Evolutionary conservation across 2,888 invertebrate genomes (phyloP), one percentile per base, ranked within the genome.

Genomic region (Noctua janthe): DNA sequence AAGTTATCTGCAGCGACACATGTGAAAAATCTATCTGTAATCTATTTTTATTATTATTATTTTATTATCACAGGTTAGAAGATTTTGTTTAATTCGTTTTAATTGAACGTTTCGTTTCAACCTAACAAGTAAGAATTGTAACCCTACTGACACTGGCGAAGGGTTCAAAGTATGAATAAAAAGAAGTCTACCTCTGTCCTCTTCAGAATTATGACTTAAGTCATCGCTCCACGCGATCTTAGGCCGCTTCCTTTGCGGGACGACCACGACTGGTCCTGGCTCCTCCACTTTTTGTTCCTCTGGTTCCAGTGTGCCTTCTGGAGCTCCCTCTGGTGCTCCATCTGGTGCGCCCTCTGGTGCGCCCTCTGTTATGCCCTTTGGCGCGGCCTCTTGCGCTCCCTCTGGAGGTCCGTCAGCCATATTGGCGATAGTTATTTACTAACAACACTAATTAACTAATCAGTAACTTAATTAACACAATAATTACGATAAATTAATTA

Each of bases 221-320:
- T 97, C 97, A 81, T 97, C 97, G 75, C 97, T 97, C 97, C 97
- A 97, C 1, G 96, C 92, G 3, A 96, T 93, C 92, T 96, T 97
- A 3, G 87, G 83, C 74, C 94, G 91, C 75, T 91, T 94, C 4
- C 0, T 7, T 7, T 6, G 7, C 29, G 11, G 6, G 20, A 47
- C 17, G 0, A 35, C 3, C 2, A 29, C 29, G 0, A 29, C 13
- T 56, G 47, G n/a, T 47, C 47, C 69, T 17, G n/a, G 20, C 23
- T 49, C 17, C 35, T n/a, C 10, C 4, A 3, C 6, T 8, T 3
- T 17, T n/a, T 5, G 0, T 59, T 47, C 20, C 10, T 20, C 20
- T 49, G n/a, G 10, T 49, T 62, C 39, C 5, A 29, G 29, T 29
- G 10, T 20, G 1, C 35, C 15, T 0, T 20, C 76, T 17, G 20